These are phyloP conservation scores for Aurelia sp. DNA, from an alignment of 30 jellyfish, hydroid and myxozoan genomes.

Conservation along the genomic window DNA sequence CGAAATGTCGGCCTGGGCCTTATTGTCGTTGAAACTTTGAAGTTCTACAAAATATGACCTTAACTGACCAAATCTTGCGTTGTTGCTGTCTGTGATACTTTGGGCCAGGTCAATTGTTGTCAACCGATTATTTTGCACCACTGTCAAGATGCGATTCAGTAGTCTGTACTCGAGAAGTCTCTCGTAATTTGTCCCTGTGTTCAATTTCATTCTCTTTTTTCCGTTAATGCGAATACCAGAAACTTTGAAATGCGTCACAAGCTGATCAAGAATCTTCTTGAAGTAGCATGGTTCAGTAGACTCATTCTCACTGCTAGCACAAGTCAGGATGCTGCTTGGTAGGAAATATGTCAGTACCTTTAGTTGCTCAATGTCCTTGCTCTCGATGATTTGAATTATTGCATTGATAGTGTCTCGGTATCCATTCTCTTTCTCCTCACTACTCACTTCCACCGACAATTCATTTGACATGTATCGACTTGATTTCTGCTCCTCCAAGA, in stretches of 20 bases:
- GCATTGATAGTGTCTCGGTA: slow-evolving; percentile 11
- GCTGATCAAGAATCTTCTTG: slow-evolving; percentile 22
- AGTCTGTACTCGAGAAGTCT: slow-evolving; percentile 13
- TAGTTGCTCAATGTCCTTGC: slow-evolving; percentile 9
- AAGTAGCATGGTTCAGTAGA: slow-evolving; percentile 19
- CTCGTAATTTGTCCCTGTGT: slow-evolving; percentile 2
- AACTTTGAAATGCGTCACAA: slow-evolving; percentile 19
- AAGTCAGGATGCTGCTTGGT: slow-evolving; percentile 3
- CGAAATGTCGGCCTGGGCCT: slow-evolving; percentile 23
- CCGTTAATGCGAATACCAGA: slow-evolving; percentile 21
- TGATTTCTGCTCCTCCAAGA: background rate
- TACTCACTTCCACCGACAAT: background rate
- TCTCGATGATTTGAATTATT: slow-evolving; percentile 1
- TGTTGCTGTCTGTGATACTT: slow-evolving; percentile 8
- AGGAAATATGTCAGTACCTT: slow-evolving; percentile 7
- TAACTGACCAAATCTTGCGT: slow-evolving; percentile 15
- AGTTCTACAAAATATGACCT: slow-evolving; percentile 23
- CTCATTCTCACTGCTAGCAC: background rate
- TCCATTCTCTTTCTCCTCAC: slow-evolving; percentile 1
- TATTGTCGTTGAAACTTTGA: slow-evolving; percentile 22
- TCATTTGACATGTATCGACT: background rate
- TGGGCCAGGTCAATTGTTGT: slow-evolving; percentile 27
- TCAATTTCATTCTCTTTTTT: slow-evolving; percentile 1
- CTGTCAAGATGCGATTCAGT: slow-evolving; percentile 4
- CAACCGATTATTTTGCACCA: slow-evolving; percentile 10